Percentiles rank a stretch among this genome's conserved stretches.
phyloP scores from a whole-genome alignment of 1,140 invertebrate species.

The Cherax quadricarinatus region DNA sequence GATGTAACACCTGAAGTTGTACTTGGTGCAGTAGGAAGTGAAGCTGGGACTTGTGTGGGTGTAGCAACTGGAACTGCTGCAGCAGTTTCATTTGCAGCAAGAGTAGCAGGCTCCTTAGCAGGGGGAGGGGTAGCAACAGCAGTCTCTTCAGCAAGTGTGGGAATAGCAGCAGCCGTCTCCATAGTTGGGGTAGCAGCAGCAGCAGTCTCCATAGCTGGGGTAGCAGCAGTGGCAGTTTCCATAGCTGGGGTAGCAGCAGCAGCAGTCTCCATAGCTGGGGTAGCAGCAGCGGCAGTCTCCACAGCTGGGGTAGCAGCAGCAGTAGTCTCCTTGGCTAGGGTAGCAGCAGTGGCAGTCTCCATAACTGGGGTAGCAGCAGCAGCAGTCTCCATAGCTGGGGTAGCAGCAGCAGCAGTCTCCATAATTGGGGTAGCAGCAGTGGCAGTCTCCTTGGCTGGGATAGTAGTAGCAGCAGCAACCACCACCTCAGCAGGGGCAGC shows the following conservation, averaged over 20 bases:
- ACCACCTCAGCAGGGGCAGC: background rate
- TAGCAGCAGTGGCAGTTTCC: background rate
- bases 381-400: slow-evolving; percentile 12
- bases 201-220: slow-evolving; percentile 72
- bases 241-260: background rate
- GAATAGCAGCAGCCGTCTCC: background rate
- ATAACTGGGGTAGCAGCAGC: background rate
- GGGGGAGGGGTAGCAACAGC: background rate
- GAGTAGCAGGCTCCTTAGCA: background rate
- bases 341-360: slow-evolving; percentile 14
- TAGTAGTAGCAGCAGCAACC: background rate
- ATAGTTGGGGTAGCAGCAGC: slow-evolving; percentile 1
- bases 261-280: slow-evolving; percentile 2
- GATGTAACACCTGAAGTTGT: background rate
- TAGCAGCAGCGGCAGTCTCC: background rate
- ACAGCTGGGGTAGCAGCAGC: slow-evolving; percentile 31
- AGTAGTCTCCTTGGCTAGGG: background rate
- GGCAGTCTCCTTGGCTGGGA: background rate
- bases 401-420: background rate
- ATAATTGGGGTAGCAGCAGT: slow-evolving; percentile 14
- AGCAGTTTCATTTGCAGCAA: background rate
- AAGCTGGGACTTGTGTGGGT: background rate
- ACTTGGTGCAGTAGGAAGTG: background rate
- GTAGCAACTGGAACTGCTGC: background rate
- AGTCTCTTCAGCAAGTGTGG: background rate